phyloP scores from a whole-genome alignment of 2,888 invertebrate genomes.

The Ariolimax columbianus region DNA sequence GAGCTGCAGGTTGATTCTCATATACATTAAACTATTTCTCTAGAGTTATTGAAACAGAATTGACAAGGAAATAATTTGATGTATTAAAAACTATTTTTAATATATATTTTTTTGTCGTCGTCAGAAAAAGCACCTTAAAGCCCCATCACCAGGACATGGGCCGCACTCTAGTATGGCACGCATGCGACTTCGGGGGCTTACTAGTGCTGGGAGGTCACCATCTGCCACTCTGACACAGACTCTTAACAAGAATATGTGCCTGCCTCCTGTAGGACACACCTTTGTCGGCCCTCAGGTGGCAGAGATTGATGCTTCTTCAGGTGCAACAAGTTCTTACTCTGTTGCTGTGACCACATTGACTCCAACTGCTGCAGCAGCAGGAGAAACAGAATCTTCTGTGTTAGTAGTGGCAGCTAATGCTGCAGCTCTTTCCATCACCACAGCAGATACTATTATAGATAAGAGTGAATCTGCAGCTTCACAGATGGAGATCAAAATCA shows the following conservation, averaged over 20 bases:
- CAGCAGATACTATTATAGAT: conserved; percentile 27
- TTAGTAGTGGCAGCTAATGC: conserved; percentile 45
- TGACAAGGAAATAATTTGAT: no score
- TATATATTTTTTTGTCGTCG: conserved; percentile 36
- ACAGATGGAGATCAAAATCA: conserved; percentile 1
- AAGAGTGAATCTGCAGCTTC: conserved; percentile 48
- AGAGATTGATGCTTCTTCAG: conserved; percentile 40
- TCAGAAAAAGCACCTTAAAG: conserved; percentile 63
- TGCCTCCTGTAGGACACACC: conserved; percentile 75
- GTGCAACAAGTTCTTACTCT: conserved; percentile 52
- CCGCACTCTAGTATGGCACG: conserved; percentile 58
- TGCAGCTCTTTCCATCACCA: conserved; percentile 51
- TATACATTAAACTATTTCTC: no score
- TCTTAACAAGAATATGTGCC: conserved; percentile 73
- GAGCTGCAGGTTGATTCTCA: no score
- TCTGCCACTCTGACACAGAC: conserved; percentile 56
- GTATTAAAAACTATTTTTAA: not conserved
- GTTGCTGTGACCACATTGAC: conserved; percentile 58
- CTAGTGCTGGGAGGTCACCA: conserved; percentile 57
- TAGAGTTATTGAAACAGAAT: no score
- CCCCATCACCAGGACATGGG: conserved; percentile 64
- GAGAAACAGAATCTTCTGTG: conserved; percentile 42
- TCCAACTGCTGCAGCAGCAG: conserved; percentile 54
- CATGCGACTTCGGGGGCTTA: conserved; percentile 64
- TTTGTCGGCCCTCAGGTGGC: conserved; percentile 52